These are phyloP conservation scores for Tanytarsus gracilentus DNA, from an alignment of 2,888 invertebrate species.

Conservation along the genomic window DNA sequence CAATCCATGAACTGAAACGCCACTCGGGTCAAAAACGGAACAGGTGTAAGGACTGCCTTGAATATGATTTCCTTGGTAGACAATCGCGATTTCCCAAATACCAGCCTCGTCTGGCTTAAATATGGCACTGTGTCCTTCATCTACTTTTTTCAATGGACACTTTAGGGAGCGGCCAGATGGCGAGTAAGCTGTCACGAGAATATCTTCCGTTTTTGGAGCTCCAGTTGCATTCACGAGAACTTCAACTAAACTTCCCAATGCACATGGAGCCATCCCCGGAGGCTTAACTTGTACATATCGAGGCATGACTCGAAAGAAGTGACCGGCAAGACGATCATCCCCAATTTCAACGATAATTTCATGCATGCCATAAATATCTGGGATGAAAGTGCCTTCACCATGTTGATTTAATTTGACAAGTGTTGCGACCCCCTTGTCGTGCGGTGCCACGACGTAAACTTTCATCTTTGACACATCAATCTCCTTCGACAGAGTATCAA, in stretches of 20 bases:
- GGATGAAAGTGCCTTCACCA: constrained; percentile 76
- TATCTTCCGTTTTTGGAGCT: constrained; percentile 68
- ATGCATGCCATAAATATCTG: constrained; percentile 89
- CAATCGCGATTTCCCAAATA: constrained; percentile 92
- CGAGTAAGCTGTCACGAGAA: constrained; percentile 85
- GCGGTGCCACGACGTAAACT: constrained; percentile 69
- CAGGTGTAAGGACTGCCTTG: constrained; percentile 94
- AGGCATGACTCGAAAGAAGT: constrained; percentile 81
- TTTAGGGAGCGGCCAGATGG: constrained; percentile 76
- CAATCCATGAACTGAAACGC: constrained; percentile 70
- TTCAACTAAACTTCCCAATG: constrained; percentile 89
- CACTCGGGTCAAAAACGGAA: constrained; percentile 88
- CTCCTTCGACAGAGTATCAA: constrained; percentile 61
- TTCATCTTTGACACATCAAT: constrained; percentile 63
- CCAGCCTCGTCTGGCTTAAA: constrained; percentile 97
- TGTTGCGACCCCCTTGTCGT: constrained; percentile 51
- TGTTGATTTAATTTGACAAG: constrained; percentile 55
- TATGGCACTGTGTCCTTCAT: constrained; percentile 86
- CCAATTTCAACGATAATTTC: constrained; percentile 61
- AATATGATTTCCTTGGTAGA: constrained; percentile 92
- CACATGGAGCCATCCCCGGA: constrained; percentile 92
- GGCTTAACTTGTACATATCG: constrained; percentile 77
- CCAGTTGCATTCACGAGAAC: constrained; percentile 83
- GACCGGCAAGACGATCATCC: constrained; percentile 50
- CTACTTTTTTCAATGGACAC: constrained; percentile 76